These are phyloP conservation scores for Colletes latitarsis DNA, from an alignment of 1,140 invertebrate genomes.

Conservation along the genomic window DNA sequence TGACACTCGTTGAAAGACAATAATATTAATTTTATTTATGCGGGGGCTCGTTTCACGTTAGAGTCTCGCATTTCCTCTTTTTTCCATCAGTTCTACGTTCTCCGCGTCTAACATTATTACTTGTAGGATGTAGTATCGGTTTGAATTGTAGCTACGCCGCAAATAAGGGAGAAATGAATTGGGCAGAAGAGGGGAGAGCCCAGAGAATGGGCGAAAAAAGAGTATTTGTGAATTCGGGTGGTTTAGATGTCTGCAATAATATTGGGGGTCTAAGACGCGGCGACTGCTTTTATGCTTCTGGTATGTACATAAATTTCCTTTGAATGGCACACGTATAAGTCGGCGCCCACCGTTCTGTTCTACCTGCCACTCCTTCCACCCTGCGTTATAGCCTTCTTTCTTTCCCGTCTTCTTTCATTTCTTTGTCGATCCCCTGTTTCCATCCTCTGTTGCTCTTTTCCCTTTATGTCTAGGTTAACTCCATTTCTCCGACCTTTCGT, in stretches of 20 bases:
- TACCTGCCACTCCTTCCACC: constrained; percentile 57
- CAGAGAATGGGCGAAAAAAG: constrained; percentile 47
- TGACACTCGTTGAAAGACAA: constrained; percentile 52
- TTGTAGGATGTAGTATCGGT: constrained; percentile 16
- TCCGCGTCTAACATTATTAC: constrained; percentile 36
- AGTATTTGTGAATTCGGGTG: constrained; percentile 66
- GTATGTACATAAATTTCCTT: constrained; percentile 73
- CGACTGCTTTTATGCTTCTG: constrained; percentile 70
- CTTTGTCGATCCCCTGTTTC: neutral
- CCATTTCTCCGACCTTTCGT: constrained; percentile 38
- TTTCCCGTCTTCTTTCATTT: constrained; percentile 12
- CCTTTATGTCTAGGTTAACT: constrained; percentile 17
- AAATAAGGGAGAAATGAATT: constrained; percentile 27
- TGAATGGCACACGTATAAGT: constrained; percentile 69
- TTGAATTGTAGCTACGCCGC: constrained; percentile 46
- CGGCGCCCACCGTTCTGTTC: constrained; percentile 64
- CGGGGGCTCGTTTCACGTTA: neutral
- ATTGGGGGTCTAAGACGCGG: constrained; percentile 41
- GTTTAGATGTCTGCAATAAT: constrained; percentile 58
- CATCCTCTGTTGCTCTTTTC: constrained; percentile 30
- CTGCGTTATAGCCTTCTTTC: constrained; percentile 16
- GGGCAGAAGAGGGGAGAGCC: constrained; percentile 26
- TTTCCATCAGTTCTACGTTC: constrained; percentile 45
- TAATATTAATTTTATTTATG: constrained; percentile 56
- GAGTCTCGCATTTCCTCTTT: constrained; percentile 11